phyloP scores from a whole-genome alignment of 1,140 invertebrate genomes.

The Calliphora vicina region DNA sequence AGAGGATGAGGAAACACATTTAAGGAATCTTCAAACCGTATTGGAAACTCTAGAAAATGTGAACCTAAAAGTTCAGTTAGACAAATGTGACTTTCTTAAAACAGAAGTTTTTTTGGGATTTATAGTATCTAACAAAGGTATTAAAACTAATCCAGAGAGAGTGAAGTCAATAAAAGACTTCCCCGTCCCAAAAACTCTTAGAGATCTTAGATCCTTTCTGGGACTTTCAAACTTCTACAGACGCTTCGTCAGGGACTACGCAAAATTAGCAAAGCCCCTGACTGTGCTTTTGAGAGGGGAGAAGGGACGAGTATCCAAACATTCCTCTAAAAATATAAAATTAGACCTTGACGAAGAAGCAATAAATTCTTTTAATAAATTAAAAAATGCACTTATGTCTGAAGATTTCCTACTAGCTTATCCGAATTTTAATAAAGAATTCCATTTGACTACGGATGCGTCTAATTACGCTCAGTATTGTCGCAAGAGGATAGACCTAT shows the following conservation, averaged over 20 bases:
- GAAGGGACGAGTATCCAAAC: slow-evolving; percentile 23
- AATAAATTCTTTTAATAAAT: slow-evolving; percentile 32
- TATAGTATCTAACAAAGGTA: neutral
- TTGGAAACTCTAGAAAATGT: slow-evolving; percentile 48
- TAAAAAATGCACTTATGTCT: slow-evolving; percentile 29
- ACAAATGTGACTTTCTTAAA: slow-evolving; percentile 62
- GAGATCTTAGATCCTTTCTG: slow-evolving; percentile 34
- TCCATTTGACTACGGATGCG: no score
- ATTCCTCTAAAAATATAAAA: slow-evolving; percentile 12
- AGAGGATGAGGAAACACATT: slow-evolving; percentile 52
- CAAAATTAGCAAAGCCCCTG: slow-evolving; percentile 37
- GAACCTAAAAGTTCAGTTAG: slow-evolving; percentile 55
- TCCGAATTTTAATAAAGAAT: no score
- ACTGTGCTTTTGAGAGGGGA: slow-evolving; percentile 33
- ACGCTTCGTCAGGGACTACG: slow-evolving; percentile 6
- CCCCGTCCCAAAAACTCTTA: slow-evolving; percentile 37
- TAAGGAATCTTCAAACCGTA: slow-evolving; percentile 21
- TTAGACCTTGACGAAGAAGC: slow-evolving; percentile 27
- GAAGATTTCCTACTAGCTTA: slow-evolving; percentile 16
- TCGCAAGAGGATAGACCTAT: no score
- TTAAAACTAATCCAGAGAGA: slow-evolving; percentile 39
- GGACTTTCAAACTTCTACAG: slow-evolving; percentile 22
- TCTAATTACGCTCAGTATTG: no score
- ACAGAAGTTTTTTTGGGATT: slow-evolving; percentile 40
- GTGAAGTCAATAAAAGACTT: slow-evolving; percentile 41